phyloP scores from a whole-genome alignment of 1,140 invertebrate genomes.

The Conopomorpha cramerella region DNA sequence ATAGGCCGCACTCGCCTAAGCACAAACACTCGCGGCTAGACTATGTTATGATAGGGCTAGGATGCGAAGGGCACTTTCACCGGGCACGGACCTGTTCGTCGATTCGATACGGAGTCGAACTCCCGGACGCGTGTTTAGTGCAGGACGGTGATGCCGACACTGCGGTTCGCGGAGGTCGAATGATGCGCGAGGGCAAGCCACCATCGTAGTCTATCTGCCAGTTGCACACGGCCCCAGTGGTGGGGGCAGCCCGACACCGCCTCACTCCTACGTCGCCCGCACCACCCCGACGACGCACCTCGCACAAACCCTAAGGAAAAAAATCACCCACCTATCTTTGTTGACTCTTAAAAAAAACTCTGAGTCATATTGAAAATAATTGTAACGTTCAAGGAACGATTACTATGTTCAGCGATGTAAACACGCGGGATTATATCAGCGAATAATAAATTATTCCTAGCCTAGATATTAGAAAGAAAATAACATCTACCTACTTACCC shows the following conservation, averaged over 20 bases:
- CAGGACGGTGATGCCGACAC: conserved; percentile 47
- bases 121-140: conserved; percentile 47
- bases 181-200: conserved; percentile 45
- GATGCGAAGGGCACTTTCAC: conserved; percentile 38
- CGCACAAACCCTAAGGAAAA: too few species aligned
- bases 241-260: conserved; percentile 10
- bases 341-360: too few species aligned
- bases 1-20: conserved; percentile 41
- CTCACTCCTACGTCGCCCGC: conserved; percentile 15
- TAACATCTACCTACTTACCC: too few species aligned
- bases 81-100: conserved; percentile 54
- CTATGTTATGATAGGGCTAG: conserved; percentile 12
- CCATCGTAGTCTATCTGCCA: conserved; percentile 54
- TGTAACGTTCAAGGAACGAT: too few species aligned
- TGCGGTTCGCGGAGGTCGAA: conserved; percentile 58
- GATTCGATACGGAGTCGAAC: conserved; percentile 51
- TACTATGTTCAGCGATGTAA: too few species aligned
- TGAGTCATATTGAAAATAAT: too few species aligned
- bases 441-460: too few species aligned
- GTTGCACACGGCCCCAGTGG: conserved; percentile 60
- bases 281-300: too few species aligned
- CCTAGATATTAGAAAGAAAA: too few species aligned
- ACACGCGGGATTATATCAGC: too few species aligned
- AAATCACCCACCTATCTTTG: too few species aligned
- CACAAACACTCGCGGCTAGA: conserved; percentile 28